phyloP scores from a whole-genome alignment of 2,113 vertebrate genomes.

The Merops nubicus region DNA sequence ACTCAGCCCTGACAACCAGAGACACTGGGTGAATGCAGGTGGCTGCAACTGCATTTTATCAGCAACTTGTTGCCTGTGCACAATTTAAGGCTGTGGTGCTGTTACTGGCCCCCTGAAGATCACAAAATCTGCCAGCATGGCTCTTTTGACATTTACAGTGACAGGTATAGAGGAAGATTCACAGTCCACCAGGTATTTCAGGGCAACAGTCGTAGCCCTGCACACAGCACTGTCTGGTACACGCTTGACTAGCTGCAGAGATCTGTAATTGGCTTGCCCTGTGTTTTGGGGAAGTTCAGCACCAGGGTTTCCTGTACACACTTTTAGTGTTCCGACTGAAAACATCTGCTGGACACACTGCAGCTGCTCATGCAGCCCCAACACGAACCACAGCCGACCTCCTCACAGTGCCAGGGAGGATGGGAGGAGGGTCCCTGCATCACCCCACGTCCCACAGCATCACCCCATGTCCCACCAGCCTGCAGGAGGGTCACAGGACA shows the following conservation, averaged over 20 bases:
- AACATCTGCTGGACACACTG: neutral
- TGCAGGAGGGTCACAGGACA: fast-evolving
- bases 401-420: fast-evolving
- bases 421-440: neutral
- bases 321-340: neutral
- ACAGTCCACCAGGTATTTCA: neutral
- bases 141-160: fast-evolving
- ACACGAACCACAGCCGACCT: fast-evolving
- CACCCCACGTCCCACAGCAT: neutral
- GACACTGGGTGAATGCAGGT: fast-evolving
- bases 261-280: neutral
- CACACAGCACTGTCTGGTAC: fast-evolving
- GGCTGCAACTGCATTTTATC: neutral
- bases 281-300: neutral
- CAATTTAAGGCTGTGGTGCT: fast-evolving
- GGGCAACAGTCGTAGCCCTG: neutral
- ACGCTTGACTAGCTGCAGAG: neutral
- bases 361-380: neutral
- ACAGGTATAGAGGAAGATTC: neutral
- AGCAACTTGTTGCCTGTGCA: neutral
- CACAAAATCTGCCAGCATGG: fast-evolving
- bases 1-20: neutral
- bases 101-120: neutral
- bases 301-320: neutral
- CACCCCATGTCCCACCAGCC: neutral